A percentile compares a stretch with the other conserved stretches of the same genome.
phyloP scores from a whole-genome alignment of 2,797 vertebrate genomes.

The Knipowitschia caucasica region DNA sequence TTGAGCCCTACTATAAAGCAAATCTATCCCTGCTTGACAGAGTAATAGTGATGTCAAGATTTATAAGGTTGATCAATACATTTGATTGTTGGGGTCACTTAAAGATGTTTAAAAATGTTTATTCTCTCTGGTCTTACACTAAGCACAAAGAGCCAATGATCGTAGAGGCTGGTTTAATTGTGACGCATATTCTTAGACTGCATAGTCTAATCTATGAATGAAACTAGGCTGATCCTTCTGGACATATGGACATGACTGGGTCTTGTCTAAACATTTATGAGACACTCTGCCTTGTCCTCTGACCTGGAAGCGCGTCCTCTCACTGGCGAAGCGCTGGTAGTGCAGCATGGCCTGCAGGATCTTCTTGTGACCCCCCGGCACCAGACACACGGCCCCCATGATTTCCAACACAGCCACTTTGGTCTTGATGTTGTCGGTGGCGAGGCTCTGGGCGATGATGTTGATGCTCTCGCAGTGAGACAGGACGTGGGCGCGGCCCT shows the following conservation, averaged over 20 bases:
- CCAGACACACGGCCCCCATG: conserved; percentile 98
- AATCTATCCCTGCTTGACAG: no score
- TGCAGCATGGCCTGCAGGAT: conserved; percentile 97
- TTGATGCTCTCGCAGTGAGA: conserved; percentile 97
- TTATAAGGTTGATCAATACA: no score
- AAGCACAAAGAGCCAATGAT: no score
- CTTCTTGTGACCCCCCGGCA: conserved; percentile 95
- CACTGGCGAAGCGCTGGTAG: conserved; percentile 94
- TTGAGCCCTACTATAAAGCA: no score
- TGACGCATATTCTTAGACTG: no score
- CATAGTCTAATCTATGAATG: no score
- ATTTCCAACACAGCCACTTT: conserved; percentile 99
- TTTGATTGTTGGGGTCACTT: no score
- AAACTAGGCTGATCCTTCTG: no score
- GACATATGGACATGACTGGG: neutral
- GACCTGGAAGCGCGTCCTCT: conserved; percentile 97
- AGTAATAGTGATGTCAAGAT: no score
- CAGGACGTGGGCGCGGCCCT: conserved; percentile 94
- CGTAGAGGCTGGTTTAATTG: no score
- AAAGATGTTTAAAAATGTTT: no score
- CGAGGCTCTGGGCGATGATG: conserved; percentile 97
- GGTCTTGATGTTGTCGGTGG: conserved; percentile 96
- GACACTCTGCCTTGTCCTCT: neutral
- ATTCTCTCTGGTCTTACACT: no score
- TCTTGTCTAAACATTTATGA: neutral